phyloP scores from a whole-genome alignment of 2,797 vertebrate species.

The Galagoides demidoff region DNA sequence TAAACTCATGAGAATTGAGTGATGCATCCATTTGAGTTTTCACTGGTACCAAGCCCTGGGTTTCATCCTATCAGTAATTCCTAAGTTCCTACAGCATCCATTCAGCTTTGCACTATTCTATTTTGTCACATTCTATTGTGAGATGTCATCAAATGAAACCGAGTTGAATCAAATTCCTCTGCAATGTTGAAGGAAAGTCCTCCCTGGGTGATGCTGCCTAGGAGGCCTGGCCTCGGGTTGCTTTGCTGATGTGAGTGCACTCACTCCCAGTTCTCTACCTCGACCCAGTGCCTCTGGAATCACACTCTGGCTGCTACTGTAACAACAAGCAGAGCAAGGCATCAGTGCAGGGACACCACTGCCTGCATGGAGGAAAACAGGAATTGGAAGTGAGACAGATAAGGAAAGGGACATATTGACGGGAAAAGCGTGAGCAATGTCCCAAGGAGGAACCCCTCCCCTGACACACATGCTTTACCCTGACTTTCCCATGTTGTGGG shows the following conservation, averaged over 20 bases:
- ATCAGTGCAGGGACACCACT: not conserved
- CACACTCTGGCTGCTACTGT: not conserved
- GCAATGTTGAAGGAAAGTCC: not conserved
- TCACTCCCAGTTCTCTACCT: not conserved
- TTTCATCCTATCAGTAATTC: not conserved
- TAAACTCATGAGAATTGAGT: not conserved
- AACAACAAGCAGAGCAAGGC: not conserved
- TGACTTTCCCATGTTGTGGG: not conserved
- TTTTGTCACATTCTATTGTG: slow-evolving; percentile 64
- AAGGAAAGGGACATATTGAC: not conserved
- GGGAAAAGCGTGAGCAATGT: not conserved
- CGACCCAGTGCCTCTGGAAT: not conserved
- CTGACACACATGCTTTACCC: not conserved
- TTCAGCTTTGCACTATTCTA: slow-evolving; percentile 25
- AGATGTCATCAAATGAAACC: slow-evolving; percentile 12
- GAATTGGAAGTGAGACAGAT: not conserved
- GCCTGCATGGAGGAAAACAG: not conserved
- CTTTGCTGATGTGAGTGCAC: not conserved
- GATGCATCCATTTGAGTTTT: not conserved
- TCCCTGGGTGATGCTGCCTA: not conserved
- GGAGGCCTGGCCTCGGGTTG: not conserved
- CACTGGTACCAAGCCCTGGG: not conserved
- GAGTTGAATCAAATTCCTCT: slow-evolving; percentile 42
- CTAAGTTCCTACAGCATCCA: not conserved
- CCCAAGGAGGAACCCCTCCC: not conserved